Evolutionary conservation across 2,888 invertebrate species (phyloP).

Genomic region (Heliconius ethilla): DNA sequence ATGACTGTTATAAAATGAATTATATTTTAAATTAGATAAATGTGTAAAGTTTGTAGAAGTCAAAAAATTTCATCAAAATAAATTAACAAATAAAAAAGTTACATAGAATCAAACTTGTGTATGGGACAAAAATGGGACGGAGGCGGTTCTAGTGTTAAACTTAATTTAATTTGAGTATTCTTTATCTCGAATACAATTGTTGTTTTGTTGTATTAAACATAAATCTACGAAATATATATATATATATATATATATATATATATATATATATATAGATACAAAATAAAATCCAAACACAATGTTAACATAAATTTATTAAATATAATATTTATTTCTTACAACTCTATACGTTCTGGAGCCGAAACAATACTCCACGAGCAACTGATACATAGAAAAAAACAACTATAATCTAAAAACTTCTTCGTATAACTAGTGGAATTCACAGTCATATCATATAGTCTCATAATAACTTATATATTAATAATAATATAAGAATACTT

Average conservation of each 20-base stretch:
- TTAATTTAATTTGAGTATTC: no score
- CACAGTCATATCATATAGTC: constrained; percentile 61
- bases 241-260: not conserved
- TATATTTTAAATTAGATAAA: no score
- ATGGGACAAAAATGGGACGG: no score
- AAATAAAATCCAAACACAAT: constrained; percentile 4
- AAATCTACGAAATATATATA: not conserved
- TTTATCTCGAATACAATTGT: no score
- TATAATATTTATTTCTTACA: constrained; percentile 35
- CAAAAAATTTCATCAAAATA: no score
- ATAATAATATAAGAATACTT: constrained; percentile 60
- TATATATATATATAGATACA: not conserved
- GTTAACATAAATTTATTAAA: constrained; percentile 42
- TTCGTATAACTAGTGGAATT: constrained; percentile 69
- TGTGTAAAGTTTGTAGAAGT: no score
- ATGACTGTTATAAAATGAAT: no score
- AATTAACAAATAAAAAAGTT: no score
- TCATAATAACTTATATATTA: constrained; percentile 53
- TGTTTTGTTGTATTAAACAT: no score
- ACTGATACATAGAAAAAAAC: constrained; percentile 24
- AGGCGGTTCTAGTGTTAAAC: no score
- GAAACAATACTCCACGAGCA: constrained; percentile 31
- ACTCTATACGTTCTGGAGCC: constrained; percentile 21
- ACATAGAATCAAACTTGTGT: no score
- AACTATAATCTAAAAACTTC: constrained; percentile 39